Conservation (phyloP, 2,113 vertebrate species). For the Phalacrocorax pelagicus region DNA sequence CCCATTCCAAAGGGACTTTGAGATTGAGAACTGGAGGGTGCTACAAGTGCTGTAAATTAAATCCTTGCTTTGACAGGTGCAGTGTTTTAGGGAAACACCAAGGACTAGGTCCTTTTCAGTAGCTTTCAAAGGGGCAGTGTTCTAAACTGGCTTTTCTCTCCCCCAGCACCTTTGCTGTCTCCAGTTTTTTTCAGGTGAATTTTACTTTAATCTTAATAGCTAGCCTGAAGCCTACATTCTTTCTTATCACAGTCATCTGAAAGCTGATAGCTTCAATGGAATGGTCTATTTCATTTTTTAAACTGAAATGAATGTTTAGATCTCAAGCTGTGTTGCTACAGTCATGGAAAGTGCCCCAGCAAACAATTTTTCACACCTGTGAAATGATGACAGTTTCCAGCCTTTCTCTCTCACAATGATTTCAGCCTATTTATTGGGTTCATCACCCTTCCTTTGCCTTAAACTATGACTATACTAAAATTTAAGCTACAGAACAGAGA, state of each 20-base stretch:
- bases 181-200: neutral
- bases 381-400: neutral
- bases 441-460: neutral
- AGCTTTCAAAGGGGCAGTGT: neutral
- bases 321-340: neutral
- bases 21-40: neutral
- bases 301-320: neutral
- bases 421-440: neutral
- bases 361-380: neutral
- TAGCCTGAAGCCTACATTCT: neutral
- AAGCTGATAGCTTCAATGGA: neutral
- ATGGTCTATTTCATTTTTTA: neutral
- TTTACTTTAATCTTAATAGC: conserved; percentile 21
- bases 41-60: neutral
- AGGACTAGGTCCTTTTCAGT: neutral
- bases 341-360: neutral
- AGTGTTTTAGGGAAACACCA: neutral
- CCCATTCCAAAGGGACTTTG: neutral
- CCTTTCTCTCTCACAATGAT: neutral
- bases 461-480: neutral
- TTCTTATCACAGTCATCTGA: neutral
- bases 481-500: neutral
- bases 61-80: neutral
- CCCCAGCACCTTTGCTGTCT: neutral
- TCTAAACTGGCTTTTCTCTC: neutral